phyloP scores from a whole-genome alignment of 2,888 invertebrate genomes.

The Sialis lutaria region DNA sequence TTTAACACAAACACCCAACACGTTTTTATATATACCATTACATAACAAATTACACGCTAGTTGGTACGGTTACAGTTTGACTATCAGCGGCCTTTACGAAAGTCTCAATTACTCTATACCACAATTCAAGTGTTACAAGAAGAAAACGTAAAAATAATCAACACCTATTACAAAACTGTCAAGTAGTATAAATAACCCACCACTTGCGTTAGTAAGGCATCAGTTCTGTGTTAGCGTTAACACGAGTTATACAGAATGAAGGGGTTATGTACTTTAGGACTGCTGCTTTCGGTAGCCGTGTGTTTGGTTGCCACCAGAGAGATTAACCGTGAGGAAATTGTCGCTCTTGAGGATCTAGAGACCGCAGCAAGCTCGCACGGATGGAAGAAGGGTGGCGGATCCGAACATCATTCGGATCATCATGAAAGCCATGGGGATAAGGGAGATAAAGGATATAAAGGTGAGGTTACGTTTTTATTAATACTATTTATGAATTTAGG shows the following conservation, averaged over 20 bases:
- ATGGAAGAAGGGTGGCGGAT: constrained; percentile 33
- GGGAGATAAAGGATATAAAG: constrained; percentile 50
- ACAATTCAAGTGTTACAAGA: too few relatives aligned
- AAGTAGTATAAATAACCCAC: too few relatives aligned
- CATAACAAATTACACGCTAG: too few relatives aligned
- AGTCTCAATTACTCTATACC: too few relatives aligned
- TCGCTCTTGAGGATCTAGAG: constrained; percentile 31
- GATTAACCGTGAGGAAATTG: constrained; percentile 29
- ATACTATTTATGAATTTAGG: background rate
- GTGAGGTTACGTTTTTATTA: constrained; percentile 1
- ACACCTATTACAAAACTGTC: too few relatives aligned
- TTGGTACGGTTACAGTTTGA: too few relatives aligned
- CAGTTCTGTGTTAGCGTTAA: too few relatives aligned
- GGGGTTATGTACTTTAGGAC: constrained; percentile 53
- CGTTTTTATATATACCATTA: too few relatives aligned
- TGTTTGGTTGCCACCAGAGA: constrained; percentile 31
- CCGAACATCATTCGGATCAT: constrained; percentile 34
- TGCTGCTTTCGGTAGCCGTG: constrained; percentile 30
- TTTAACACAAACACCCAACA: too few relatives aligned
- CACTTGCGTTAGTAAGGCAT: too few relatives aligned
- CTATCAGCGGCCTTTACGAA: too few relatives aligned
- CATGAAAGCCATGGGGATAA: constrained; percentile 37
- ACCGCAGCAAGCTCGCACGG: constrained; percentile 30
- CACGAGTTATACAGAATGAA: constrained; percentile 18
- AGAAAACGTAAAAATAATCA: too few relatives aligned